A percentile compares a stretch with the other conserved stretches of the same genome.
Evolutionary conservation across 2,888 invertebrate species (phyloP).

Genomic region (Ochropleura leucogaster): DNA sequence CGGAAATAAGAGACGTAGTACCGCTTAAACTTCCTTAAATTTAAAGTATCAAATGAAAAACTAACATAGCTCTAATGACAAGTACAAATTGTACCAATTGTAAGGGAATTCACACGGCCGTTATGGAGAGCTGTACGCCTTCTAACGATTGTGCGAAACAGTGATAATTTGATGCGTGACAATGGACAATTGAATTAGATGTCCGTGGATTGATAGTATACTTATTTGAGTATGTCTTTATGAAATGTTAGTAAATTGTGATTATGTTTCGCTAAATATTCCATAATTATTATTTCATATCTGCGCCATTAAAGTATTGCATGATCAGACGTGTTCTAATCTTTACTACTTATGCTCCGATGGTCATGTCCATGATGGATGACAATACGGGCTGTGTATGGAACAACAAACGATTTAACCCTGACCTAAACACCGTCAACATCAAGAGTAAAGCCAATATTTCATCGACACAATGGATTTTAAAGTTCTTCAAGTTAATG

Average conservation of each 20-base stretch:
- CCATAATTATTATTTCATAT: slow-evolving; percentile 8
- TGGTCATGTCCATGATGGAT: slow-evolving; percentile 14
- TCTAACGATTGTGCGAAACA: slow-evolving; percentile 51
- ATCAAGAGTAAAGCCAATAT: slow-evolving; percentile 25
- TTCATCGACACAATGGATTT: slow-evolving; percentile 29
- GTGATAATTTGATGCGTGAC: slow-evolving; percentile 52
- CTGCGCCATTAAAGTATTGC: slow-evolving; percentile 5
- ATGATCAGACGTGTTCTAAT: slow-evolving; percentile 24
- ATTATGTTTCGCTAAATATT: slow-evolving; percentile 15
- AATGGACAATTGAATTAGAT: slow-evolving; percentile 59
- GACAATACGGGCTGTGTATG: slow-evolving; percentile 49
- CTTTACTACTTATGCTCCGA: slow-evolving; percentile 4
- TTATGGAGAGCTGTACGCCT: slow-evolving; percentile 30
- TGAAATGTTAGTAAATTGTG: slow-evolving; percentile 9
- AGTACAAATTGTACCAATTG: slow-evolving; percentile 42
- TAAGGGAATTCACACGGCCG: slow-evolving; percentile 47
- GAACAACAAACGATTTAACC: slow-evolving; percentile 20
- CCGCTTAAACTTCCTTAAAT: slow-evolving; percentile 11
- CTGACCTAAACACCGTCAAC: slow-evolving; percentile 30
- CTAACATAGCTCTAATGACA: slow-evolving; percentile 23
- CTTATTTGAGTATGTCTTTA: slow-evolving; percentile 23
- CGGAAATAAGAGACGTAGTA: slow-evolving; percentile 18
- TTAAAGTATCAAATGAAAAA: slow-evolving; percentile 31
- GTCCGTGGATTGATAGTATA: slow-evolving; percentile 22
- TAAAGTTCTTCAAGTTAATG: slow-evolving; percentile 35